Base-by-base conservation (phyloP, 2,888 invertebrate genomes). In the Mactromeris polynyma region DNA sequence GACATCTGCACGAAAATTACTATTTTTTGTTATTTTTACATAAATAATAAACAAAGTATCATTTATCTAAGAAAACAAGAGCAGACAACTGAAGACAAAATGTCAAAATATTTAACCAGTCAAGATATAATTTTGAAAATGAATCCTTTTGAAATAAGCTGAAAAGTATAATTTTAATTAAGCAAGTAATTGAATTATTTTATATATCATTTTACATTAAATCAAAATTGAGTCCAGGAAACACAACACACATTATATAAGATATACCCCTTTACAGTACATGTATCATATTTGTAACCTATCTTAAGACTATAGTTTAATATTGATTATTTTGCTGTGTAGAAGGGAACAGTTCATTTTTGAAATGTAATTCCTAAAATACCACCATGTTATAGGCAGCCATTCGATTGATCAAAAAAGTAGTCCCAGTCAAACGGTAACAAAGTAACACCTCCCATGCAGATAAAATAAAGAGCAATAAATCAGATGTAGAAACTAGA, bases 401-500 rank as follows among this genome's bases (percentile, higher is more conserved):
- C n/a, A n/a, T n/a, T n/a, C n/a, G n/a, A n/a, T n/a, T n/a, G n/a
- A n/a, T n/a, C 42, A 81, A 81, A 46, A 86, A 81, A 81, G 73
- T 81, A 86, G 81, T 80, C 31, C 86, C 69, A 42, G 7, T 73
- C 42, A 14, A 51, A 69, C 69, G 21, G 54, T 81, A 73, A 42
- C 46, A 81, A 86, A 73, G 69, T 73, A 84, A 84, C 84, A 78
- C 78, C 73, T 54, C 78, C 42, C 77, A 38, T 42, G 31, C 83
- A 33, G 36, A 78, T 54, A 84, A 77, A 77, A 85, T 42, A 85
- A 64, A 40, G n/a, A 31, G 17, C 69, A 40, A 46, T 85, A 85
- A 85, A 85, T 85, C 85, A 85, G 85, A 85, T 58, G 42, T 26
- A 42, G n/a, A 31, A 58, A 54, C 54, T 42, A 33, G 85, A 85